Percentiles rank a stretch among this genome's conserved stretches.
These are phyloP conservation scores for Notodonta dromedarius DNA, from an alignment of 2,888 invertebrate genomes.

Conservation along the genomic window DNA sequence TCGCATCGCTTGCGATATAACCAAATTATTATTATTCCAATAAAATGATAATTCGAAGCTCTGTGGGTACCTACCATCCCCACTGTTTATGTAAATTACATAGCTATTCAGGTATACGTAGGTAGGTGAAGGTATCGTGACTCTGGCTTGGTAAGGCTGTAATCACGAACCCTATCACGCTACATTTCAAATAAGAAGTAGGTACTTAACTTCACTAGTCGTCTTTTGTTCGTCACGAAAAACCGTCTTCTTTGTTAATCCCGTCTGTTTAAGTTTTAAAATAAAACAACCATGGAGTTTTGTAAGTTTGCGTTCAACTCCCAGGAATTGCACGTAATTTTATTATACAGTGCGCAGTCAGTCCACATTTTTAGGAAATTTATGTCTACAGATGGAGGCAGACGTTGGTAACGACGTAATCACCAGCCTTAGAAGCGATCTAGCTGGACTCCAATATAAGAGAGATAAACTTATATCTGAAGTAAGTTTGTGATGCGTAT, in stretches of 20 bases:
- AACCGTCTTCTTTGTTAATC: constrained; percentile 50
- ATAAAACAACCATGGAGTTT: constrained; percentile 47
- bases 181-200: constrained; percentile 60
- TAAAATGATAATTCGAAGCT: constrained; percentile 40
- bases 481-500: constrained; percentile 70
- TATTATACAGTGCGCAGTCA: constrained; percentile 1
- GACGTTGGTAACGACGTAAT: constrained; percentile 86
- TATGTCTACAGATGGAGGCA: constrained; percentile 81
- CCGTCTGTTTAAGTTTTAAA: constrained; percentile 10
- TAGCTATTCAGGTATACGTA: constrained; percentile 33
- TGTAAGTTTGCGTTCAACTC: constrained; percentile 47
- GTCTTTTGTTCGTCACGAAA: constrained; percentile 65
- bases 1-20: constrained; percentile 4
- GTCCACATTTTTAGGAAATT: background rate
- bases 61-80: constrained; percentile 27
- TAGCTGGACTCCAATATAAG: constrained; percentile 93
- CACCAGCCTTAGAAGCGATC: constrained; percentile 91
- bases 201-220: constrained; percentile 57
- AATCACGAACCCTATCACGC: constrained; percentile 75
- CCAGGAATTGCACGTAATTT: background rate
- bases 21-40: constrained; percentile 24
- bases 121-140: constrained; percentile 70
- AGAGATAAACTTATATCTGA: constrained; percentile 91
- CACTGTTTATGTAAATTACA: constrained; percentile 54
- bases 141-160: constrained; percentile 60